phyloP scores from a whole-genome alignment of 2,113 vertebrate species.

The Podocnemis expansa region DNA sequence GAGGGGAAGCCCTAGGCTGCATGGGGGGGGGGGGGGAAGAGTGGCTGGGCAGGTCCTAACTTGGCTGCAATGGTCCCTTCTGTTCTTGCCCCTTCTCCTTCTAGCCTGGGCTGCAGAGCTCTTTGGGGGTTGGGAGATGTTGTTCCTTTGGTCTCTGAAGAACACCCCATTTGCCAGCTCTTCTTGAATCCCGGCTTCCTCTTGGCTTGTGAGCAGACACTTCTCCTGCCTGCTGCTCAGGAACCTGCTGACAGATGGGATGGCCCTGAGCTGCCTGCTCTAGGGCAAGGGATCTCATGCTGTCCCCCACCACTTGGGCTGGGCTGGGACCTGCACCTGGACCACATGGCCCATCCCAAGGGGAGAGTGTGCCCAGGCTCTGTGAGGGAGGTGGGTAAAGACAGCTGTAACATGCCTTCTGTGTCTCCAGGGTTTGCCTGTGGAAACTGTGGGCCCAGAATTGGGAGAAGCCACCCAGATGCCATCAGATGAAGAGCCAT shows the following conservation, averaged over 20 bases:
- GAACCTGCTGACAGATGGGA: background rate
- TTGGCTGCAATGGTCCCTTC: background rate
- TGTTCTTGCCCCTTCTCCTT: background rate
- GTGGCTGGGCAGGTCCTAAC: background rate
- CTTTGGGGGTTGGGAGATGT: no score
- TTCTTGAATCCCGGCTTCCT: background rate
- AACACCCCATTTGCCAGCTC: background rate
- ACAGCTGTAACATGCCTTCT: fast-evolving
- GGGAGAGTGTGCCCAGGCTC: background rate
- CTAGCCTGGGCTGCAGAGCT: background rate
- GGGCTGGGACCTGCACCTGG: background rate
- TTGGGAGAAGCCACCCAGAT: fast-evolving
- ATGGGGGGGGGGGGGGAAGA: background rate
- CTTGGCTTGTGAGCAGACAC: background rate
- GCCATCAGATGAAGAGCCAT: fast-evolving
- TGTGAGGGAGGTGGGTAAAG: background rate
- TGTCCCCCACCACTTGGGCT: background rate
- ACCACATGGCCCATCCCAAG: background rate
- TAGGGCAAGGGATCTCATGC: background rate
- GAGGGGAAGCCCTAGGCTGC: background rate
- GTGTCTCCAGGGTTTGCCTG: constrained; percentile 50
- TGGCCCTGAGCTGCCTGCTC: background rate
- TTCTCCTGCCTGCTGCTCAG: background rate
- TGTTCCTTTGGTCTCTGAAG: no score
- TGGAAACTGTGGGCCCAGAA: constrained; percentile 65